Conservation (phyloP, 2,113 vertebrate species). For the Tachysurus fulvidraco region DNA sequence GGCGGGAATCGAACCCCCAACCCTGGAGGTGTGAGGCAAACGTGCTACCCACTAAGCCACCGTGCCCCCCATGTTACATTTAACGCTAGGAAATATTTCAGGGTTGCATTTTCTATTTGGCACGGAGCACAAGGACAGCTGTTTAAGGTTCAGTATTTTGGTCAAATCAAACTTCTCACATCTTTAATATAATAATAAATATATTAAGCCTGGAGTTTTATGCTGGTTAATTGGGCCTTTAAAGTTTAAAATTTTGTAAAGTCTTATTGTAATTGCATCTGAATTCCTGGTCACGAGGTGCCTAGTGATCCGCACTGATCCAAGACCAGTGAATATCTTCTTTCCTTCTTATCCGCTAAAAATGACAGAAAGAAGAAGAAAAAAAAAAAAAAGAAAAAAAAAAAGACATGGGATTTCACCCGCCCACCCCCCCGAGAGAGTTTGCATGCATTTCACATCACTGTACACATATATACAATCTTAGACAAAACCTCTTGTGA, state of each 20-base stretch:
- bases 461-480: conserved; percentile 50
- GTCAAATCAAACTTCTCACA: neutral
- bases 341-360: neutral
- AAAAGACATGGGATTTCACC: no score
- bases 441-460: conserved; percentile 51
- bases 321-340: neutral
- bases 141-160: neutral
- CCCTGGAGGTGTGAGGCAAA: no score
- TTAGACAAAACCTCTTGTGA: conserved; percentile 3
- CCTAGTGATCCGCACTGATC: no score
- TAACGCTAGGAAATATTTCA: neutral
- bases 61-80: no score
- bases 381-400: no score
- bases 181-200: neutral
- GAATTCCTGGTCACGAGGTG: neutral
- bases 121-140: neutral
- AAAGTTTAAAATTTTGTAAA: neutral
- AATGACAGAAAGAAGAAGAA: no score
- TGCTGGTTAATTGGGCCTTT: neutral
- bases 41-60: no score
- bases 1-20: no score
- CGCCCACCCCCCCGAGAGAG: neutral
- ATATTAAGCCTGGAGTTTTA: neutral
- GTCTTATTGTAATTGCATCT: neutral
- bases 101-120: neutral